Evolutionary conservation across 2,888 invertebrate genomes (phyloP).

Genomic region (Monoplex corrugatus): DNA sequence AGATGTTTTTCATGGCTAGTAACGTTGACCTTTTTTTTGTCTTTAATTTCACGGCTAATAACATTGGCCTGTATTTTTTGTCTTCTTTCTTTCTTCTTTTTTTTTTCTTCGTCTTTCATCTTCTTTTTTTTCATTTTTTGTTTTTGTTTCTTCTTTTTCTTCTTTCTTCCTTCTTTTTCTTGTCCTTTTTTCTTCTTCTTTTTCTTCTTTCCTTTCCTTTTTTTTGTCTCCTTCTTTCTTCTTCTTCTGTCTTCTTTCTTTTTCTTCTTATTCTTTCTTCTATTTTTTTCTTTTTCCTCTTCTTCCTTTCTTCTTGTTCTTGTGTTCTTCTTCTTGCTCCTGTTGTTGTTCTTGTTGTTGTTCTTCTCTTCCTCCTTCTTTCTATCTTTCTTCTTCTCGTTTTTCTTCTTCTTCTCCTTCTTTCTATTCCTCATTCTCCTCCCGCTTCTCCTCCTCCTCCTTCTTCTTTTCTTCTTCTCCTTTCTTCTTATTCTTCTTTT

Average conservation of each 20-base stretch:
- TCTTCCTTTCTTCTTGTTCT: not conserved
- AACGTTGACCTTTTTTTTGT: too few relatives aligned
- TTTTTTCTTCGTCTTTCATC: not conserved
- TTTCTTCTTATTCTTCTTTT: not conserved
- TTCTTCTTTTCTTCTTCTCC: not conserved
- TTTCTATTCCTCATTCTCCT: not conserved
- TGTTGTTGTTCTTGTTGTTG: not conserved
- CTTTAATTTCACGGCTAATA: too few relatives aligned
- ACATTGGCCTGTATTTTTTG: too few relatives aligned
- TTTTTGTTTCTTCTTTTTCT: not conserved
- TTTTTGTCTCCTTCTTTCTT: not conserved
- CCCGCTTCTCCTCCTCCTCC: not conserved
- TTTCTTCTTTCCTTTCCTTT: not conserved
- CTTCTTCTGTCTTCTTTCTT: not conserved
- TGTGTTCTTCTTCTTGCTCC: too few relatives aligned
- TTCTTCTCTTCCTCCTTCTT: not conserved
- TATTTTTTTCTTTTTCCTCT: not conserved
- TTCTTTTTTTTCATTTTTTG: not conserved
- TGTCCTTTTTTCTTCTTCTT: not conserved
- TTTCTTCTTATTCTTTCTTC: not conserved
- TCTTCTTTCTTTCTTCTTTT: not conserved
- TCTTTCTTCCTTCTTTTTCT: not conserved
- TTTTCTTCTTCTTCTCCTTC: not conserved
- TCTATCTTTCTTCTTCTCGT: not conserved
- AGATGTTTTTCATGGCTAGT: too few relatives aligned